Evolutionary conservation across 1,140 invertebrate species (phyloP).

Genomic region (Saccostrea echinata): DNA sequence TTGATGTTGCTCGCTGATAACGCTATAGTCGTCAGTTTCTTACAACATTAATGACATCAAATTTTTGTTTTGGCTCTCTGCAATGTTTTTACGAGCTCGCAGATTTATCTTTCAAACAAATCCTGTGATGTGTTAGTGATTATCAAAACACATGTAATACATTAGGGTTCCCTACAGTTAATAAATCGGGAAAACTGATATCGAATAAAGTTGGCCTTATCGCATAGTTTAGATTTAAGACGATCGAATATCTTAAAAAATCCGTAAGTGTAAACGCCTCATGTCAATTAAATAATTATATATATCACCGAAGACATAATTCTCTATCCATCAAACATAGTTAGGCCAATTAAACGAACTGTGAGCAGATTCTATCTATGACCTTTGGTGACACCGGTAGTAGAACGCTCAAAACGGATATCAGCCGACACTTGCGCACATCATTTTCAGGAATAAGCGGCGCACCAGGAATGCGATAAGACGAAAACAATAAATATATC

Average conservation of each 20-base stretch:
- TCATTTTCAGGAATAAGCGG: constrained; percentile 33
- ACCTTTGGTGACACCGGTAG: constrained; percentile 35
- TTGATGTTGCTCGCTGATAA: constrained; percentile 28
- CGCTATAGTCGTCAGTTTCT: constrained; percentile 7
- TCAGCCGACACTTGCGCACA: constrained; percentile 33
- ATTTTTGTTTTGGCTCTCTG: constrained; percentile 25
- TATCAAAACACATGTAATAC: constrained; percentile 45
- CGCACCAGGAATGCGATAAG: constrained; percentile 38
- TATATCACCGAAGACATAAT: constrained; percentile 43
- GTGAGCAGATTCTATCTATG: constrained; percentile 34
- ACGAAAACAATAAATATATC: constrained; percentile 32
- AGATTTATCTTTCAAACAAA: constrained; percentile 41
- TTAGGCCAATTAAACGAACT: constrained; percentile 37
- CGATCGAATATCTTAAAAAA: constrained; percentile 47
- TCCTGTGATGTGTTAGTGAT: constrained; percentile 41
- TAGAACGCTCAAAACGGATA: background rate
- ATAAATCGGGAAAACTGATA: constrained; percentile 43
- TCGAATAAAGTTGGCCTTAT: constrained; percentile 37
- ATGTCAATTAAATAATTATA: constrained; percentile 47
- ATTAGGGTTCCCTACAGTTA: constrained; percentile 37
- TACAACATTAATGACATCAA: constrained; percentile 39
- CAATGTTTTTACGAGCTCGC: constrained; percentile 36
- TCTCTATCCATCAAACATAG: constrained; percentile 40
- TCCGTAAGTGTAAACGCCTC: constrained; percentile 37
- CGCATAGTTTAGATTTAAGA: constrained; percentile 41